phyloP scores from a whole-genome alignment of 2,888 invertebrate species.

The Xanthorhoe designata region DNA sequence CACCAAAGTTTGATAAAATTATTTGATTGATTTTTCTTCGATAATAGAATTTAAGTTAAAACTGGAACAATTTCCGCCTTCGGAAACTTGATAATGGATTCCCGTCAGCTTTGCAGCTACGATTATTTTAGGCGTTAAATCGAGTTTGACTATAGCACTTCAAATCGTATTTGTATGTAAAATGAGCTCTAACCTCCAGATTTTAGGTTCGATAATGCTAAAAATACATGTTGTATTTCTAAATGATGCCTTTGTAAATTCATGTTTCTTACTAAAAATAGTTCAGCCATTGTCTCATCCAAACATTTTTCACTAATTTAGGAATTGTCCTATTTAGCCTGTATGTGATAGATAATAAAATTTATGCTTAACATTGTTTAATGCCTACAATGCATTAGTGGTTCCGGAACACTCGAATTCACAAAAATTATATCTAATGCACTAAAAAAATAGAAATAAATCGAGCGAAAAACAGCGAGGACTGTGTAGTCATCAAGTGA shows the following conservation, averaged over 20 bases:
- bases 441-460: too few relatives aligned
- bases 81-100: constrained; percentile 36
- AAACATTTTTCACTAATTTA: too few relatives aligned
- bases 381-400: too few relatives aligned
- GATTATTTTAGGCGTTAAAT: constrained; percentile 25
- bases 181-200: constrained; percentile 8
- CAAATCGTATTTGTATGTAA: constrained; percentile 7
- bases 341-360: too few relatives aligned
- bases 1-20: constrained; percentile 26
- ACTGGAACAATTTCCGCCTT: constrained; percentile 37
- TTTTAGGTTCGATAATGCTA: not conserved
- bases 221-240: too few relatives aligned
- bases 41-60: constrained; percentile 36
- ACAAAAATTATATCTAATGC: too few relatives aligned
- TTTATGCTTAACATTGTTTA: too few relatives aligned
- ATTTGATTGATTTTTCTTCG: constrained; percentile 34
- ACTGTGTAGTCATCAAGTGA: not conserved
- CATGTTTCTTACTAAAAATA: not conserved
- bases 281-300: not conserved
- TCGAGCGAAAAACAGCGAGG: not conserved
- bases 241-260: too few relatives aligned
- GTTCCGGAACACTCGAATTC: too few relatives aligned
- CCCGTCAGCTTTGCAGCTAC: constrained; percentile 23
- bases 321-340: too few relatives aligned
- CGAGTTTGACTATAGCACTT: constrained; percentile 2